Conservation (phyloP, 1,140 invertebrate species). For the Pseudomyrmex dendroicus region DNA sequence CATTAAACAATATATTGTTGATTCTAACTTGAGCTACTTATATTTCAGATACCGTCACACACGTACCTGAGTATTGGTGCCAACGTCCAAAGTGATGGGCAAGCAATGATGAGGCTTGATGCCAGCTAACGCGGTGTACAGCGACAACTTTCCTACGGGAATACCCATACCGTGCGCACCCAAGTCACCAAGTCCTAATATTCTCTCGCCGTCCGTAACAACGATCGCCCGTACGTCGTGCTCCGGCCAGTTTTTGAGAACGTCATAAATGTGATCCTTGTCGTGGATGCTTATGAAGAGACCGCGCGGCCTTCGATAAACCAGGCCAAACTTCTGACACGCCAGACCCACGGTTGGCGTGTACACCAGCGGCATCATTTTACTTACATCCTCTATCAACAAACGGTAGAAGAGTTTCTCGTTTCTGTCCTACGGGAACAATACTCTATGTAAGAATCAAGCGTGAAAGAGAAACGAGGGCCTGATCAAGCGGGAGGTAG, state of each 20-base stretch:
- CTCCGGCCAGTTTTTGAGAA: constrained; percentile 95
- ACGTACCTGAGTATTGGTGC: constrained; percentile 94
- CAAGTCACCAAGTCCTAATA: constrained; percentile 96
- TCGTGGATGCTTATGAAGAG: constrained; percentile 99
- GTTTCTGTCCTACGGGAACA: constrained; percentile 90
- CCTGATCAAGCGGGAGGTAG: background rate
- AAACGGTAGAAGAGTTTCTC: constrained; percentile 97
- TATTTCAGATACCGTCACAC: background rate
- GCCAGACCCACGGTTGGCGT: constrained; percentile 97
- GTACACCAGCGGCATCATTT: constrained; percentile 96
- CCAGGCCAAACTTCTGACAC: constrained; percentile 98
- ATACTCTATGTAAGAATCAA: constrained; percentile 39
- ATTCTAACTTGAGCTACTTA: no score
- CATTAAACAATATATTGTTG: no score
- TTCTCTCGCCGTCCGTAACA: constrained; percentile 97
- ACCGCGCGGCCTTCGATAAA: constrained; percentile 95
- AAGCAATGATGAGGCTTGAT: constrained; percentile 96
- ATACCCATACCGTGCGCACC: constrained; percentile 98
- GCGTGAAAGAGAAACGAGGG: background rate
- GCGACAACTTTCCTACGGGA: constrained; percentile 94
- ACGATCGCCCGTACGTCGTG: constrained; percentile 95
- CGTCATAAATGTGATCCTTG: constrained; percentile 94
- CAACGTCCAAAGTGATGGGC: constrained; percentile 96
- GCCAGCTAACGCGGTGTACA: constrained; percentile 96
- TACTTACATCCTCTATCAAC: constrained; percentile 93